Percentiles rank a stretch among this genome's conserved stretches.
Evolutionary conservation across 1,140 invertebrate species (phyloP).

Genomic region (Brachionus rotundiformis): DNA sequence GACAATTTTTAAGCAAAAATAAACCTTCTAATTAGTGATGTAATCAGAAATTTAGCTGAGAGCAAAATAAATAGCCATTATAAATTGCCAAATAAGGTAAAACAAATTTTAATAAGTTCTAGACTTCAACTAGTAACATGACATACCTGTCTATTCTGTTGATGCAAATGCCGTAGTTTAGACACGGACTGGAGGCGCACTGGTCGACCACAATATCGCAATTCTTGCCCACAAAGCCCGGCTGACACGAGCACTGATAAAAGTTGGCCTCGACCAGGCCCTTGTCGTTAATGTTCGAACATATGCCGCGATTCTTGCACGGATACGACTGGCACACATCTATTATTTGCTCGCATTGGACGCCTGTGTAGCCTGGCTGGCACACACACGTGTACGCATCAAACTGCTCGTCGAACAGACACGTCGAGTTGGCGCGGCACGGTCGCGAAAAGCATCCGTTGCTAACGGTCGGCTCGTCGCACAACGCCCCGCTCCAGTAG

Average conservation of each 20-base stretch:
- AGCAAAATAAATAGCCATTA: too few species aligned
- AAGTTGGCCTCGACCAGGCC: background rate
- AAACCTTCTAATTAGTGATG: too few species aligned
- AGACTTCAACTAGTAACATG: too few species aligned
- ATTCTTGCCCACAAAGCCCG: constrained; percentile 84
- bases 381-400: constrained; percentile 37
- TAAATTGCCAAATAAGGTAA: too few species aligned
- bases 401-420: constrained; percentile 52
- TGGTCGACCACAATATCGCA: constrained; percentile 79
- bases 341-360: constrained; percentile 75
- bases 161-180: constrained; percentile 83
- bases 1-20: too few species aligned
- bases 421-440: constrained; percentile 54
- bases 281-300: constrained; percentile 71
- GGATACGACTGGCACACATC: constrained; percentile 83
- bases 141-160: constrained; percentile 18
- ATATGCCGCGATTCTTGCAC: constrained; percentile 75
- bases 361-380: constrained; percentile 55
- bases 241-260: constrained; percentile 79
- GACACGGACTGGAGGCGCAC: constrained; percentile 82
- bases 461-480: constrained; percentile 56
- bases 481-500: constrained; percentile 37
- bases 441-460: constrained; percentile 55
- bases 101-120: too few species aligned
- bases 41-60: too few species aligned